phyloP scores from a whole-genome alignment of 2,888 invertebrate species.

The Brachyptera putata region DNA sequence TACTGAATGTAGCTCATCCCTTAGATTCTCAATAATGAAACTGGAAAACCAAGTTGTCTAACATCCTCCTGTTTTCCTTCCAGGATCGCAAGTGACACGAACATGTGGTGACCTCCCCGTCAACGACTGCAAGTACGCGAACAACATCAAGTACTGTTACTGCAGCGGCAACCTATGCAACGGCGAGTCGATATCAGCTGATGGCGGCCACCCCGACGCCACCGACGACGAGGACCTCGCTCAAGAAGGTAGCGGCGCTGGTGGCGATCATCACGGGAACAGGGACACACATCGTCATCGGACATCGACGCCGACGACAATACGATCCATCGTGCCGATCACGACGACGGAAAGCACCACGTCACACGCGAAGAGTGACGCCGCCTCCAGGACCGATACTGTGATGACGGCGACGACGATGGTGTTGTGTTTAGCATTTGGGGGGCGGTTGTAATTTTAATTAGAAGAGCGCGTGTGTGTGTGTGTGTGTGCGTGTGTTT shows the following conservation, averaged over 20 bases:
- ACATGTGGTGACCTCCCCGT: conserved; percentile 38
- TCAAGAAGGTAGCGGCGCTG: conserved; percentile 24
- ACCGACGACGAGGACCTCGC: conserved; percentile 22
- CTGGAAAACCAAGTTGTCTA: too few species aligned
- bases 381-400: background rate
- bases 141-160: conserved; percentile 43
- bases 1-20: too few species aligned
- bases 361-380: background rate
- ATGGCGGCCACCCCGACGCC: background rate
- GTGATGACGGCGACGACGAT: background rate
- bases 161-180: conserved; percentile 43
- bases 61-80: too few species aligned
- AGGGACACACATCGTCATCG: background rate
- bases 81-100: conserved; percentile 33
- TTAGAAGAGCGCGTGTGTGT: too few species aligned
- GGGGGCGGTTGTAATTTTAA: background rate
- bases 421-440: background rate
- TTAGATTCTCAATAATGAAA: too few species aligned
- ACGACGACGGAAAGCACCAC: background rate
- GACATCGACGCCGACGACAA: background rate
- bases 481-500: too few species aligned
- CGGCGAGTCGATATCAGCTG: conserved; percentile 14
- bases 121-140: conserved; percentile 41
- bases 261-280: background rate
- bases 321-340: background rate